These are phyloP conservation scores for Yasuhikotakia modesta DNA, from an alignment of 2,797 vertebrate genomes.

Conservation along the genomic window DNA sequence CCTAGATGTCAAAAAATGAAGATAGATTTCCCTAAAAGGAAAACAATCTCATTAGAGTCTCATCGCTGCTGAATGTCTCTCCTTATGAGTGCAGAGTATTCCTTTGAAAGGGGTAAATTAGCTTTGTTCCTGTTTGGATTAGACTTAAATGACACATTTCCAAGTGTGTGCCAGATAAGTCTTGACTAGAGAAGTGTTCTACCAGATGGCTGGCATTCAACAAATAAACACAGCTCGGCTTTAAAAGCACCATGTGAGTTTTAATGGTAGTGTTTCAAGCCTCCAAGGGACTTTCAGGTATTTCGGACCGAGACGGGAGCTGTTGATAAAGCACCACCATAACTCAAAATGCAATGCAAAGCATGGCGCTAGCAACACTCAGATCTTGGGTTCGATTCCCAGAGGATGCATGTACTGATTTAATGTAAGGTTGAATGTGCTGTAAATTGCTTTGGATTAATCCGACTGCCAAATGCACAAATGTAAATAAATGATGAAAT, in stretches of 20 bases:
- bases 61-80: background rate
- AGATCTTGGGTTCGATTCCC: background rate
- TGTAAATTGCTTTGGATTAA: background rate
- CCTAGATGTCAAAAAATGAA: conserved; percentile 17
- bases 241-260: conserved; percentile 28
- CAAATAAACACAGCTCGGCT: conserved; percentile 33
- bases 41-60: background rate
- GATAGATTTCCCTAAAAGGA: conserved; percentile 5
- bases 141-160: no score
- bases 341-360: conserved; percentile 3
- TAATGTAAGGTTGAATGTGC: background rate
- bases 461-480: background rate
- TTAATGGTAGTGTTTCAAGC: conserved; percentile 23
- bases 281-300: conserved; percentile 28
- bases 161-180: background rate
- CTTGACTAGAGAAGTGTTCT: conserved; percentile 12
- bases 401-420: background rate
- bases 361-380: no score
- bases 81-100: background rate
- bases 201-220: conserved; percentile 33
- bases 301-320: conserved; percentile 8
- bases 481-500: background rate
- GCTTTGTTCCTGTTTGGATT: conserved; percentile 1
- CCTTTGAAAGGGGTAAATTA: conserved; percentile 1
- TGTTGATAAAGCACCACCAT: conserved; percentile 1